phyloP scores from a whole-genome alignment of 2,113 vertebrate species.

The Ptychochromis oligacanthus region DNA sequence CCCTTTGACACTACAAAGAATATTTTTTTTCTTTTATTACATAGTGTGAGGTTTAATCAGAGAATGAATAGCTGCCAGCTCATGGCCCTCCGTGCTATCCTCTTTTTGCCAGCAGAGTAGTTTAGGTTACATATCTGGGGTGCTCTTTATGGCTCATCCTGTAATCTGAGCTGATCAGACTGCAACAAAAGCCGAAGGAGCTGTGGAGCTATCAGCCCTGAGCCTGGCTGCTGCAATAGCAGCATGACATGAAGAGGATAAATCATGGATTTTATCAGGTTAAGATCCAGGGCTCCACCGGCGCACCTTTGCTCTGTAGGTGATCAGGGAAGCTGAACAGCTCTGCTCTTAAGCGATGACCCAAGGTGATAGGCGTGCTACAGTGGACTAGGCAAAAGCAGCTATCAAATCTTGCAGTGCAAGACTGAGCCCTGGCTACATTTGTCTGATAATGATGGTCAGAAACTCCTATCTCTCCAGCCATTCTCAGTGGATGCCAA shows the following conservation, averaged over 20 bases:
- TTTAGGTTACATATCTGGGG: slow-evolving; percentile 45
- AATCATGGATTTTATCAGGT: slow-evolving; percentile 68
- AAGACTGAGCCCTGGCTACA: slow-evolving; percentile 42
- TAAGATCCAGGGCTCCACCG: slow-evolving; percentile 45
- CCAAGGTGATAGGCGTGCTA: slow-evolving; percentile 50
- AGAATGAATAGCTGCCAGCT: background rate
- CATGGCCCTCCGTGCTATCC: background rate
- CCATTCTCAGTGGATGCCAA: slow-evolving; percentile 30
- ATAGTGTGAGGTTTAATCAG: background rate
- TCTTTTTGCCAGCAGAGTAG: slow-evolving; percentile 8
- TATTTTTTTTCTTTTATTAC: background rate
- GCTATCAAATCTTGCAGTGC: slow-evolving; percentile 44
- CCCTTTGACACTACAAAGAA: background rate
- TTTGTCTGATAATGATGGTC: slow-evolving; percentile 66
- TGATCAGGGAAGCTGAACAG: slow-evolving; percentile 58
- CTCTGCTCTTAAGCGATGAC: slow-evolving; percentile 53
- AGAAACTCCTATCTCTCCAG: slow-evolving; percentile 40
- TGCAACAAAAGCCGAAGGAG: slow-evolving; percentile 49
- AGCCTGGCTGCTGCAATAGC: slow-evolving; percentile 40
- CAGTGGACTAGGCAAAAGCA: slow-evolving; percentile 15
- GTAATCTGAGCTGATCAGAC: slow-evolving; percentile 50
- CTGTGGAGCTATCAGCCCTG: slow-evolving; percentile 32
- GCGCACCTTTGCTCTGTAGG: slow-evolving; percentile 50
- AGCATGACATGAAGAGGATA: slow-evolving; percentile 73
- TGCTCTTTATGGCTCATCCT: slow-evolving; percentile 33